Evolutionary conservation across 2,888 invertebrate genomes (phyloP), one percentile per base, ranked within the genome.

Genomic region (Acanthosoma haemorrhoidale): DNA sequence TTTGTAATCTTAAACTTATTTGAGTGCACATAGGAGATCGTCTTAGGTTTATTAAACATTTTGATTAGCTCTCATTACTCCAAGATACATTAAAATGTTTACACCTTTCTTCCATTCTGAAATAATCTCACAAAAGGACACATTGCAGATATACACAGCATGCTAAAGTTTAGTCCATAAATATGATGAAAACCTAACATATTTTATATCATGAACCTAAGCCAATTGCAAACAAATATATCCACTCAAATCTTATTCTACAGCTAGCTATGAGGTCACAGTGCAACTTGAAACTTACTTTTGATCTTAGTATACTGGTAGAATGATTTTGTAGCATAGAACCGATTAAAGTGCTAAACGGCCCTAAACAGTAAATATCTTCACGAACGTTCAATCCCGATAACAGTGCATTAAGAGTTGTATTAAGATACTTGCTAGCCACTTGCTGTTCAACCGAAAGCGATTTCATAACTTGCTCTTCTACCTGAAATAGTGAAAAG

Each of bases 341-440:
- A 71, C 86, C 85, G 21, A 88, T 77, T 43, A 86, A 79, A 13
- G 85, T 83, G 76, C 88, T 87, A 58, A 84, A 84, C 31, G 82
- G 81, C 3, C 89, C 89, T 76, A 89, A 79, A 63, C 84, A 85
- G 76, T 83, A 89, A 25, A 88, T 80, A 76, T 89, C 88, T 75
- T 88, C 88, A 72, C 83, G 84, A 6, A 86, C 81, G 74, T 85
- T 83, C 79, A 88, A 81, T 15, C 84, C 82, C 32, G 85, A 83
- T 72, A 87, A 76, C 77, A 86, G 77, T 70, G 82, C 83, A 72
- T 86, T 83, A 3, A 85, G 75, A 15, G 83, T 80, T 74, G 82
- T 81, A 1, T 83, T 83, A 36, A 85, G 75, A 71, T 84, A 81
- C 60, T 82, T 76, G 0, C 83, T 80, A 72, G 79, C 78, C 3